Evolutionary conservation across 2,888 invertebrate genomes (phyloP).

Genomic region (Mimachlamys varia): DNA sequence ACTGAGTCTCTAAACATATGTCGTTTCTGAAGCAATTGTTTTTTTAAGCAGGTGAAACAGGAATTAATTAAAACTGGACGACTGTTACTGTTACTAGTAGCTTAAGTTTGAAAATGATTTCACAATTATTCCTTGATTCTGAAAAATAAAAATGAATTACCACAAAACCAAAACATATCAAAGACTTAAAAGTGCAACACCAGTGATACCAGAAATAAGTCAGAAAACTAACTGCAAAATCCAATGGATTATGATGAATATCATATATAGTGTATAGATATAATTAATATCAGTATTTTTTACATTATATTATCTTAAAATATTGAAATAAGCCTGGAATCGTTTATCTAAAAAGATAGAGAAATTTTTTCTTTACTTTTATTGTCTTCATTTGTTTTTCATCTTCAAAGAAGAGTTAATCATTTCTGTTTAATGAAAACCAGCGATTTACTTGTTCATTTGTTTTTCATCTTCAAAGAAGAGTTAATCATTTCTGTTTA

Average conservation of each 20-base stretch:
- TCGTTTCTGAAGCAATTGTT: not conserved
- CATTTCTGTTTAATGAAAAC: no score
- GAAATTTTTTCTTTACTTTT: no score
- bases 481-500: no score
- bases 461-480: not conserved
- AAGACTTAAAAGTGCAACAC: slow-evolving; percentile 14
- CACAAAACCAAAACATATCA: not conserved
- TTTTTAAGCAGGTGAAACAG: no score
- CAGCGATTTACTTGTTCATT: no score
- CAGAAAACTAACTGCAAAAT: not conserved
- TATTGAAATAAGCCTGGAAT: no score
- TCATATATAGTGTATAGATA: not conserved
- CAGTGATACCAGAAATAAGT: not conserved
- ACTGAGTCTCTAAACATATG: not conserved
- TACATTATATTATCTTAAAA: no score
- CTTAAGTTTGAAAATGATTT: not conserved
- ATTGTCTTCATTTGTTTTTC: not conserved
- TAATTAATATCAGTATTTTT: no score
- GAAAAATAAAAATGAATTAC: not conserved
- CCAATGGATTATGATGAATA: slow-evolving; percentile 1
- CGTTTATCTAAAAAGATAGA: no score
- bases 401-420: no score
- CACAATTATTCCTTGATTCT: not conserved
- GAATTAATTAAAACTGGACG: no score
- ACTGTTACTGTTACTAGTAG: not conserved